Evolutionary conservation across 2,797 vertebrate genomes (phyloP), one percentile per base, ranked within the genome.

Genomic region (Lithobates pipiens): DNA sequence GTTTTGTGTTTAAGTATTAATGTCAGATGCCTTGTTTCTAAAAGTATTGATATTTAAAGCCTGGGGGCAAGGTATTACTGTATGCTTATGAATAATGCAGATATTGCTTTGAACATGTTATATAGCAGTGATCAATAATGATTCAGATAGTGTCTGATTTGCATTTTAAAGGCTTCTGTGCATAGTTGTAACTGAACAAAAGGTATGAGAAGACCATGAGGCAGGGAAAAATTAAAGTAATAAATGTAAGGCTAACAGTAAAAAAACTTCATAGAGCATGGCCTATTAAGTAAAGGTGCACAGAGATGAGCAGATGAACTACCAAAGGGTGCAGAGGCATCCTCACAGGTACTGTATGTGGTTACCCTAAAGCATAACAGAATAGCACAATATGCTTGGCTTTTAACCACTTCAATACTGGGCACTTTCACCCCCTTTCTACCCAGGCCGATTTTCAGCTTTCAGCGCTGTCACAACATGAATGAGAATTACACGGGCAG

Each of bases 161-260:
- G 50, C 79, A 81, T 81, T 81, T 73, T 63, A 71, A 81, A 73
- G 54, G 23, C 54, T 63, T 82, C 34, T 80, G 67, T 54, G 67
- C 25, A 70, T 25, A 70, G 34, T 57, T 71, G 78, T 57, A 23
- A 32, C 29, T n/a, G 44, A 57, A 80, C 44, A 80, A 80, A 79
- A n/a, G 13, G 78, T 36, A 80, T 71, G 29, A 71, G 6, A 18
- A 71, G 10, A 25, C 44, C 16, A 46, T 7, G 13, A 80, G 18
- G 29, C 13, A 36, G 23, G 32, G 15, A 16, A 80, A 57, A 5
- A 57, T 21, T 25, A 25, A 71, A 71, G 0, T 34, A 18, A 68
- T 71, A 57, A 69, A 50, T 54, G 69, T 5, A 71, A 70, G 50
- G 27, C 27, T 50, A 11, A 42, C 6, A 63, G n/a, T 34, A 77